Conservation (phyloP, 2,888 invertebrate genomes). For the Epistrophe eligans region DNA sequence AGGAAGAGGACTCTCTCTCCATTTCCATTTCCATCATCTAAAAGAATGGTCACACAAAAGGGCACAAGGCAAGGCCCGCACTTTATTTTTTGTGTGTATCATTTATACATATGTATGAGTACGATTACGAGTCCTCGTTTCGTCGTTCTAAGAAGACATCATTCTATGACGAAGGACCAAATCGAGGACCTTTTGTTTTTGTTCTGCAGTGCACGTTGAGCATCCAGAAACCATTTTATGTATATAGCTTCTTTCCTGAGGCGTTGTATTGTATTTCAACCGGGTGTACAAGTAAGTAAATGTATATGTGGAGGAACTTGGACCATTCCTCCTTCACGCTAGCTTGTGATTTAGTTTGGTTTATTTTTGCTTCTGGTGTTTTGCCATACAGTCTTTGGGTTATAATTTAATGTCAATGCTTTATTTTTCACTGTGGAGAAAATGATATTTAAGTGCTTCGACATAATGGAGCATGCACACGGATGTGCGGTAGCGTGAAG, state of each 20-base stretch:
- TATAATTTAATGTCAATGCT: conserved; percentile 70
- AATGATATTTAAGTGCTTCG: conserved; percentile 67
- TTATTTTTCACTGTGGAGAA: conserved; percentile 62
- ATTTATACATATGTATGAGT: background rate
- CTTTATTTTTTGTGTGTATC: background rate
- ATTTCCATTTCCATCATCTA: conserved; percentile 23
- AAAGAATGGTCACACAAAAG: conserved; percentile 62
- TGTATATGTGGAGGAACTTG: background rate
- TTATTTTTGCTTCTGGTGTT: conserved; percentile 9
- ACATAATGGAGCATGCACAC: conserved; percentile 62
- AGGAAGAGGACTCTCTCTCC: background rate
- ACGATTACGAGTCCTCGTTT: conserved; percentile 1
- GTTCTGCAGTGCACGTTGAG: conserved; percentile 61
- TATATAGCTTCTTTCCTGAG: conserved; percentile 54
- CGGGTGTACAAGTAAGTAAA: background rate
- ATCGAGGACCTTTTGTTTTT: conserved; percentile 65
- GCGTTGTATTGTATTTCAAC: conserved; percentile 70
- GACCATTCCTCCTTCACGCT: conserved; percentile 1
- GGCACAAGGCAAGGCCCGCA: conserved; percentile 35
- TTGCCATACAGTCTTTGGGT: conserved; percentile 41
- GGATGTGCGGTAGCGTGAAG: conserved; percentile 51
- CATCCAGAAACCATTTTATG: conserved; percentile 69
- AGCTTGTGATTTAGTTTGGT: conserved; percentile 31
- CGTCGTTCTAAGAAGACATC: conserved; percentile 13
- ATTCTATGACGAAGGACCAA: conserved; percentile 34